phyloP scores from a whole-genome alignment of 2,888 invertebrate species.

The Rhamphomyia laevipes region DNA sequence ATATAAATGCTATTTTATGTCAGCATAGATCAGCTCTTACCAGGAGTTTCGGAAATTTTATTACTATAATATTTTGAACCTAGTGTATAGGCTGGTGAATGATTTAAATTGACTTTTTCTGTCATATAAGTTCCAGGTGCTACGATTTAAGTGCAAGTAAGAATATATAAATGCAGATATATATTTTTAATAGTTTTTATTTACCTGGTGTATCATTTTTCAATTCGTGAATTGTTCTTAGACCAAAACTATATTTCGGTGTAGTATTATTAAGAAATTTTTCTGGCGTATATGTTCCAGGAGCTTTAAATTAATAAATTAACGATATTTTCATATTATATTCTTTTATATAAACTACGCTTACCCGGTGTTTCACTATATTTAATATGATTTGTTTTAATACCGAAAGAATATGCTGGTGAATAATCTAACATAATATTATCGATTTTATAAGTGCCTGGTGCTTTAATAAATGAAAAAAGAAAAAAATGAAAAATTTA shows the following conservation, averaged over 20 bases:
- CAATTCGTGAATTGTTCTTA: conserved; percentile 43
- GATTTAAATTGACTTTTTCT: conserved; percentile 42
- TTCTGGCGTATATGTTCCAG: conserved; percentile 52
- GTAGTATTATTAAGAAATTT: conserved; percentile 44
- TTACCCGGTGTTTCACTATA: conserved; percentile 40
- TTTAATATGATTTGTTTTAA: conserved; percentile 50
- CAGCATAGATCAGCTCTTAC: not conserved
- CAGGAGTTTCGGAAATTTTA: conserved; percentile 46
- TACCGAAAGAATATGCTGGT: conserved; percentile 59
- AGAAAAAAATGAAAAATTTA: conserved; percentile 5
- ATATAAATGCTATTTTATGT: not conserved
- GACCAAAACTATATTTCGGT: conserved; percentile 50
- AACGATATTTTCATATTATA: not conserved
- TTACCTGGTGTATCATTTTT: conserved; percentile 44
- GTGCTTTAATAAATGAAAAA: conserved; percentile 25
- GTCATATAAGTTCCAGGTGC: conserved; percentile 45
- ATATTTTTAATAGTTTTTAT: not conserved
- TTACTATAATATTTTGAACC: conserved; percentile 45
- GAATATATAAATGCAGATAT: not conserved
- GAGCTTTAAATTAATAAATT: conserved; percentile 28
- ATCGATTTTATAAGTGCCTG: conserved; percentile 48
- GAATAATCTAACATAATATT: conserved; percentile 43
- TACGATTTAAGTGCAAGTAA: conserved; percentile 7
- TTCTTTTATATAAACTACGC: conserved; percentile 31
- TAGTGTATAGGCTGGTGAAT: conserved; percentile 46